phyloP scores from a whole-genome alignment of 2,888 invertebrate genomes.

The Scelioninae gen. 1 region DNA sequence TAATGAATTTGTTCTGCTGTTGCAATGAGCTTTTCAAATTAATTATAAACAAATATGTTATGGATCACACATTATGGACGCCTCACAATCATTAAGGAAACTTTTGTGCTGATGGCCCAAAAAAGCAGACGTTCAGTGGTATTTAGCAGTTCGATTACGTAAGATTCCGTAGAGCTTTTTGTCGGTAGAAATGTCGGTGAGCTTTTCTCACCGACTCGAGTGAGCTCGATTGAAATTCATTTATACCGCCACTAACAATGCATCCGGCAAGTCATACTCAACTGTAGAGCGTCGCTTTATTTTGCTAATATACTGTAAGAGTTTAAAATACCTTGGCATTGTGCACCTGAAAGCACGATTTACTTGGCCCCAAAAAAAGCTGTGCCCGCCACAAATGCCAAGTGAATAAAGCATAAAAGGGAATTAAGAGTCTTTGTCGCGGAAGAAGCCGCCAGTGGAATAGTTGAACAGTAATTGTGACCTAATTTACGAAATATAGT shows the following conservation, averaged over 20 bases:
- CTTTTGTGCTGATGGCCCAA: not conserved
- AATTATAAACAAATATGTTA: constrained; percentile 46
- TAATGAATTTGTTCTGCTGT: constrained; percentile 26
- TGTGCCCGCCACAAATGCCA: constrained; percentile 53
- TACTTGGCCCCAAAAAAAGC: constrained; percentile 53
- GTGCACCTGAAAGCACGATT: constrained; percentile 47
- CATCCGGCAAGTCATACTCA: constrained; percentile 7
- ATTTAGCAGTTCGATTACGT: not conserved
- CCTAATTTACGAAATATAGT: constrained; percentile 51
- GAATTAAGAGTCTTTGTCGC: constrained; percentile 63
- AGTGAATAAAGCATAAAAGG: constrained; percentile 64
- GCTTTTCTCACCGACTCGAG: constrained; percentile 15
- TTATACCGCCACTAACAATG: constrained; percentile 33
- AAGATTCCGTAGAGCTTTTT: not conserved
- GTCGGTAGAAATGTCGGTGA: not conserved
- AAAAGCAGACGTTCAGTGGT: not conserved
- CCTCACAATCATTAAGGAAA: constrained; percentile 14
- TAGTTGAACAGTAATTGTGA: constrained; percentile 55
- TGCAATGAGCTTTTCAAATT: constrained; percentile 25
- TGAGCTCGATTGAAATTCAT: constrained; percentile 33
- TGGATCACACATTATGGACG: constrained; percentile 8
- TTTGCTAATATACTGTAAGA: constrained; percentile 49
- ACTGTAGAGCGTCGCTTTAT: constrained; percentile 24
- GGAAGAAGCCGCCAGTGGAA: constrained; percentile 43
- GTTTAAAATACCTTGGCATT: constrained; percentile 61